Evolutionary conservation across 2,888 invertebrate genomes (phyloP), one percentile per base, ranked within the genome.

Genomic region (Thyatira batis): DNA sequence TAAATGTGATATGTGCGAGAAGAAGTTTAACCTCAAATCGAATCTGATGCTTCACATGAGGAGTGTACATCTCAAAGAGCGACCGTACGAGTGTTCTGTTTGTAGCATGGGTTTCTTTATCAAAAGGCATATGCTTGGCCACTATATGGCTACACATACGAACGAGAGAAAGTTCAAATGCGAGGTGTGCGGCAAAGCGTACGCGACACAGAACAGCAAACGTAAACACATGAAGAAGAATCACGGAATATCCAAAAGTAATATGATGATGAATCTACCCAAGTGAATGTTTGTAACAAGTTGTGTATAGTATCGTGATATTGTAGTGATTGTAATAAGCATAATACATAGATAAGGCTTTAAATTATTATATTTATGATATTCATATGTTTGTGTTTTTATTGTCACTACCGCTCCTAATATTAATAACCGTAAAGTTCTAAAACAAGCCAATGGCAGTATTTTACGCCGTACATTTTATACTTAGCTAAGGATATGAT

Each of bases 101-200:
- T 92, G 92, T 50, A 86, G 79, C 33, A 92, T 91, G 87, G 86
- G 87, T 0, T 92, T 92, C 66, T 92, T 91, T 17, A 85, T 87
- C 1, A 89, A 88, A 58, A 69, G 87, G 0, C 93, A 93, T 60
- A 89, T 89, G 81, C 64, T 88, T 13, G 88, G 87, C 0, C 93
- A 93, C 65, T 91, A 92, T 53, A 76, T 90, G 77, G 86, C 89
- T 1, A 88, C 87, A 10, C 91, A 91, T 52, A 91, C 91, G 0
- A 92, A 92, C 49, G 93, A 93, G 43, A 87, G 92, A 28, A 90
- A 88, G 20, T 93, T 92, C 54, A 92, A 94, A 52, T 94, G 94
- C 61, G 93, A 94, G 11, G 84, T 93, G 0, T 95, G 94, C 62
- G 92, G 93, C 0, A 93, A 93, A 52, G 93, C 92, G 61, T 93